A percentile compares a stretch with the other conserved stretches of the same genome.
These are phyloP conservation scores for Zelostemma sp. DNA, from an alignment of 1,140 invertebrate genomes.

Conservation along the genomic window DNA sequence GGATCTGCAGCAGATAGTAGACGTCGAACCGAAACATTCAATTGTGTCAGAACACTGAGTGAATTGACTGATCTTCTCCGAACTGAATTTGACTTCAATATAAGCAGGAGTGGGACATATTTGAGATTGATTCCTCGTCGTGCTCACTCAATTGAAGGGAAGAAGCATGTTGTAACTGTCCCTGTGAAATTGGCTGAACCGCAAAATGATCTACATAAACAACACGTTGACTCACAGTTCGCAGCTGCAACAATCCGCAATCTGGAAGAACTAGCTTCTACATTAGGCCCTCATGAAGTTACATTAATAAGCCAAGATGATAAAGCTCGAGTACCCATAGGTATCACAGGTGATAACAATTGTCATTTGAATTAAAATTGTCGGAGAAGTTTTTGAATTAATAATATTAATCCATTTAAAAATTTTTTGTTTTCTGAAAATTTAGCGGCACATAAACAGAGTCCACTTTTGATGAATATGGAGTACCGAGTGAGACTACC, in stretches of 20 bases:
- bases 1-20: background rate
- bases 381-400: no score
- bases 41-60: no score
- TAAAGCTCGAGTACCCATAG: conserved; percentile 36
- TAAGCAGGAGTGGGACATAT: conserved; percentile 22
- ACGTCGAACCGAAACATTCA: background rate
- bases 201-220: conserved; percentile 15
- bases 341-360: conserved; percentile 2
- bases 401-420: no score
- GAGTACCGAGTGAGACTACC: conserved; percentile 52
- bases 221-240: conserved; percentile 38
- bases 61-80: no score
- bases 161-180: conserved; percentile 21
- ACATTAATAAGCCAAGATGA: conserved; percentile 42
- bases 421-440: no score
- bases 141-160: conserved; percentile 34
- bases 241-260: conserved; percentile 18
- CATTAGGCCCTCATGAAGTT: conserved; percentile 37
- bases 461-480: conserved; percentile 57
- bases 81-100: conserved; percentile 1
- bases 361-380: no score
- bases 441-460: conserved; percentile 38
- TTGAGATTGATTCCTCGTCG: conserved; percentile 49
- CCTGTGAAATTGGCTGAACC: conserved; percentile 12
- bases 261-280: conserved; percentile 31